A percentile compares a stretch with the other conserved stretches of the same genome.
These are phyloP conservation scores for Epinephelus lanceolatus DNA, from an alignment of 2,113 vertebrate genomes.

Conservation along the genomic window DNA sequence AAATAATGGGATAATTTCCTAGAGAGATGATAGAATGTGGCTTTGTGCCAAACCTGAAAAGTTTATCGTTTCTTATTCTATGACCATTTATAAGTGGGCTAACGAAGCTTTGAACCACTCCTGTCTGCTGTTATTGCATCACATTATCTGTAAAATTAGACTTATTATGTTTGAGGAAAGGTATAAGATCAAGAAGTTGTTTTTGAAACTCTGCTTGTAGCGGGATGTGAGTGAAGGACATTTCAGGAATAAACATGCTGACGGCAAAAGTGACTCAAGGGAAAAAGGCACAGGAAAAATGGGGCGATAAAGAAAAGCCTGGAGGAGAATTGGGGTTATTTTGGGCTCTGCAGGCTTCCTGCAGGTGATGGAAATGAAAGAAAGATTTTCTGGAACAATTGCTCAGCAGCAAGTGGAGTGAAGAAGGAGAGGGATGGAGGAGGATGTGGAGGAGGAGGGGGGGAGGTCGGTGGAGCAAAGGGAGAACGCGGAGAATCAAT, in stretches of 20 bases:
- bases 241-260: constrained; percentile 73
- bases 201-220: constrained; percentile 34
- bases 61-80: background rate
- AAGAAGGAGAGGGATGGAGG: constrained; percentile 60
- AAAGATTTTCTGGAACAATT: constrained; percentile 80
- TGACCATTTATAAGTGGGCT: background rate
- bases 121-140: background rate
- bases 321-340: constrained; percentile 80
- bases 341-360: constrained; percentile 81
- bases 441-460: constrained; percentile 39
- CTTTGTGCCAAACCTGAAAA: constrained; percentile 10
- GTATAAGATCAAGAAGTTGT: constrained; percentile 35
- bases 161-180: constrained; percentile 25
- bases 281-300: constrained; percentile 81
- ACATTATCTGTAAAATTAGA: background rate
- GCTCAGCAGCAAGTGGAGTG: constrained; percentile 67
- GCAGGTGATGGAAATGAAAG: constrained; percentile 86
- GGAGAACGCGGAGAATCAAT: constrained; percentile 35
- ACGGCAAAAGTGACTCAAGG: constrained; percentile 71
- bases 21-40: constrained; percentile 8
- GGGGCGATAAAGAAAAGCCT: constrained; percentile 75
- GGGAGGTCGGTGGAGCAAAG: constrained; percentile 13
- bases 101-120: too few species aligned
- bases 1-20: constrained; percentile 18
- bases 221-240: constrained; percentile 59